A percentile compares a stretch with the other conserved stretches of the same genome.
These are phyloP conservation scores for Psettodes erumei DNA, from an alignment of 2,113 vertebrate genomes.

Conservation along the genomic window DNA sequence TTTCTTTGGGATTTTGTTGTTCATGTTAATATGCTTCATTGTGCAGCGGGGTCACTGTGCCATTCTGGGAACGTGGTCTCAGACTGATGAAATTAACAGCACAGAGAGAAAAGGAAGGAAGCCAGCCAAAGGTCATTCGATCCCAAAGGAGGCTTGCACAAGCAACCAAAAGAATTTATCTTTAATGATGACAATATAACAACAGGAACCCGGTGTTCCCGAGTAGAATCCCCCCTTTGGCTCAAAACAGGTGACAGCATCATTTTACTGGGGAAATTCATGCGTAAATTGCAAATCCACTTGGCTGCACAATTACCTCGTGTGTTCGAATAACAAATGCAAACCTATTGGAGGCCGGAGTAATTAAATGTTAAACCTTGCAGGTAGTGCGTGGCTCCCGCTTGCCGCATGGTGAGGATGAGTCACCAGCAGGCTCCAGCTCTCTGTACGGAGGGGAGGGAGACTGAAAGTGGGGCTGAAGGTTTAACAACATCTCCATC, in stretches of 20 bases:
- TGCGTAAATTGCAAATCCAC: background rate
- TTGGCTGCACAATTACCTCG: conserved; percentile 7
- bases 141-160: background rate
- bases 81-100: background rate
- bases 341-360: conserved; percentile 40
- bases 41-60: background rate
- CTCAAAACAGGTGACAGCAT: background rate
- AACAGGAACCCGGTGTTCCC: conserved; percentile 13
- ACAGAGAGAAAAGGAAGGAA: background rate
- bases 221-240: background rate
- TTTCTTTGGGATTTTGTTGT: background rate
- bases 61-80: no score
- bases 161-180: conserved; percentile 5
- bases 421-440: conserved; percentile 57
- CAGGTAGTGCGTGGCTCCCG: conserved; percentile 36
- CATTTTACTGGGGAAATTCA: background rate
- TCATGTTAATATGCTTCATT: background rate
- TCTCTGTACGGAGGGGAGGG: conserved; percentile 8
- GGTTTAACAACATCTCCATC: conserved; percentile 56
- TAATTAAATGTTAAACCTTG: conserved; percentile 57
- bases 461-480: conserved; percentile 34
- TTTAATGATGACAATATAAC: conserved; percentile 22
- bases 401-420: conserved; percentile 56
- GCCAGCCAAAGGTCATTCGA: background rate
- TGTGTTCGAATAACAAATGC: conserved; percentile 8